Conservation (phyloP, 2,113 vertebrate species). For the Natator depressus region DNA sequence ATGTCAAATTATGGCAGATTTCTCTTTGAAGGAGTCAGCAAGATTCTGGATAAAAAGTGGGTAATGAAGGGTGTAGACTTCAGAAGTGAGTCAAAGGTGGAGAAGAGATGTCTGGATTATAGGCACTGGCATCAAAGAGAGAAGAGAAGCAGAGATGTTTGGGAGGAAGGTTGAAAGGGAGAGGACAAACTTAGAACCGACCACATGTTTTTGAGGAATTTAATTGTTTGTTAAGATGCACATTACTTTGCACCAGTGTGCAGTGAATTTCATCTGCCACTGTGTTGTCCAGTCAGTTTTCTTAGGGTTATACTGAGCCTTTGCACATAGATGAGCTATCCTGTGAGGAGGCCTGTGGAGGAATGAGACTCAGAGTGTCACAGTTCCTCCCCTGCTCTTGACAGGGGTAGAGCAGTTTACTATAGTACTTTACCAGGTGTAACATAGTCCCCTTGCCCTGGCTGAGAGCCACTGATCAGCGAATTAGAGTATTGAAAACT, state of each 20-base stretch:
- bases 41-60: neutral
- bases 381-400: neutral
- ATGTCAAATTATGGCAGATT: neutral
- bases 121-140: too few relatives aligned
- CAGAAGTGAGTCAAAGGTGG: neutral
- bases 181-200: accelerated
- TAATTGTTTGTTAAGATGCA: neutral
- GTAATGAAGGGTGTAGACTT: constrained; percentile 1
- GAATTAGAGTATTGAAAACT: neutral
- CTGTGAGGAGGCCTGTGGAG: neutral
- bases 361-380: neutral
- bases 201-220: neutral
- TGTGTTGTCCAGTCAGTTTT: neutral
- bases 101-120: too few relatives aligned
- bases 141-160: neutral
- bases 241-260: neutral
- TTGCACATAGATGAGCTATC: accelerated
- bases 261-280: neutral
- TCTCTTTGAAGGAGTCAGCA: neutral
- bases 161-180: neutral
- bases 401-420: neutral
- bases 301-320: neutral
- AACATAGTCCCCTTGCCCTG: too few relatives aligned
- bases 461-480: too few relatives aligned
- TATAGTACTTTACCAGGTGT: neutral